Conservation (phyloP, 1,140 invertebrate species). For the Argopecten irradians region DNA sequence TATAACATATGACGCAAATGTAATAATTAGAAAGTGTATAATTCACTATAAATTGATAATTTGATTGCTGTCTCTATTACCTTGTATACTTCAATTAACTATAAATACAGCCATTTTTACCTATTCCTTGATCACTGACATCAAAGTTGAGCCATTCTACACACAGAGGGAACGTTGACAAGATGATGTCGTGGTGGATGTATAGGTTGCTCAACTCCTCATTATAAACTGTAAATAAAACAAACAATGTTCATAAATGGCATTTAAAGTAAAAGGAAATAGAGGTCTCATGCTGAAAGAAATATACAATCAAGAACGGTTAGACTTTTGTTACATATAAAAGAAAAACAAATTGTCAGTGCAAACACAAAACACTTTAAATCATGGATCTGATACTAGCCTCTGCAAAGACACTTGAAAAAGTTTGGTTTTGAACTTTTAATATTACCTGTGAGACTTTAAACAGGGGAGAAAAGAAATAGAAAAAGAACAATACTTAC, state of each 20-base stretch:
- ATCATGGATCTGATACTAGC: background rate
- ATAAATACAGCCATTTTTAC: slow-evolving; percentile 72
- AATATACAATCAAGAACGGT: background rate
- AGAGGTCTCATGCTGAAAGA: background rate
- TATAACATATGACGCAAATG: background rate
- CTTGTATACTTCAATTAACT: slow-evolving; percentile 26
- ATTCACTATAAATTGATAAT: background rate
- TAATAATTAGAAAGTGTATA: background rate
- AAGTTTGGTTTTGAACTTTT: background rate
- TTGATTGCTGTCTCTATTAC: background rate
- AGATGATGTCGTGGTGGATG: slow-evolving; percentile 93
- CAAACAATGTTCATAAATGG: background rate
- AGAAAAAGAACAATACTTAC: slow-evolving; percentile 77
- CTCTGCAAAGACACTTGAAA: background rate
- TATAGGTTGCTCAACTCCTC: slow-evolving; percentile 91
- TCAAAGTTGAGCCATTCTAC: slow-evolving; percentile 95
- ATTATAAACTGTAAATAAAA: slow-evolving; percentile 88
- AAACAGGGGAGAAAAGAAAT: background rate
- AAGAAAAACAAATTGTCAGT: background rate
- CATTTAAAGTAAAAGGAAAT: background rate
- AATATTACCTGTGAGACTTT: background rate
- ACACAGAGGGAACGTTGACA: slow-evolving; percentile 92
- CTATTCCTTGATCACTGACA: slow-evolving; percentile 81
- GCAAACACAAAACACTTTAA: background rate
- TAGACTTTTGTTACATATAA: too few relatives aligned